A percentile compares a stretch with the other conserved stretches of the same genome.
Conservation (phyloP, 2,797 vertebrate genomes). For the Molossus alvarezi region DNA sequence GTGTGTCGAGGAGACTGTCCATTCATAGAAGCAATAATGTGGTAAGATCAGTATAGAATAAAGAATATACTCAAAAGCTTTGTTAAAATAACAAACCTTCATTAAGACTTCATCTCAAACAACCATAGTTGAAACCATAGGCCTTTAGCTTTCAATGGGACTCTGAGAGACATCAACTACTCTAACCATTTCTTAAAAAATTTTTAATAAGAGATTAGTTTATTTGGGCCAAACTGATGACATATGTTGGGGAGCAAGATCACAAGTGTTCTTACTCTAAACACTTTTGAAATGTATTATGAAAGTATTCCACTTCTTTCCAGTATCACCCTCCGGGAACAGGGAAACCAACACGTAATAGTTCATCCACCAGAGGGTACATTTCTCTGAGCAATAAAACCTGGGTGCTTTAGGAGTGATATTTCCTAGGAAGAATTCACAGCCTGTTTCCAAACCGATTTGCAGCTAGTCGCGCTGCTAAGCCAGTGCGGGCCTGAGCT, state of each 20-base stretch:
- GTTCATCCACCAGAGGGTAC: not conserved
- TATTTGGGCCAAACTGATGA: not conserved
- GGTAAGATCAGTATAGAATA: not conserved
- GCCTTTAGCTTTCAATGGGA: not conserved
- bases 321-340: not conserved
- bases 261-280: not conserved
- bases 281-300: not conserved
- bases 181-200: not conserved
- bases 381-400: not conserved
- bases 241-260: not conserved
- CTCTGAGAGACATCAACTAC: not conserved
- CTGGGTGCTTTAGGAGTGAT: not conserved
- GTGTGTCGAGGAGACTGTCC: not conserved
- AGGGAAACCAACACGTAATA: not conserved
- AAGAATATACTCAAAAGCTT: not conserved
- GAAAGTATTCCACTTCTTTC: not conserved
- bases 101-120: not conserved
- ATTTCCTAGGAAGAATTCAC: not conserved
- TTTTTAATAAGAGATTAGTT: not conserved
- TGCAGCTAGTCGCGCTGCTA: not conserved
- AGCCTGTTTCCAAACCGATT: not conserved
- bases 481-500: not conserved
- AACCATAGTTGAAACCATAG: not conserved
- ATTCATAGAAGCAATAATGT: constrained; percentile 61
- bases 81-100: not conserved